Conservation (phyloP, 2,797 vertebrate species). For the Typhlichthys subterraneus region DNA sequence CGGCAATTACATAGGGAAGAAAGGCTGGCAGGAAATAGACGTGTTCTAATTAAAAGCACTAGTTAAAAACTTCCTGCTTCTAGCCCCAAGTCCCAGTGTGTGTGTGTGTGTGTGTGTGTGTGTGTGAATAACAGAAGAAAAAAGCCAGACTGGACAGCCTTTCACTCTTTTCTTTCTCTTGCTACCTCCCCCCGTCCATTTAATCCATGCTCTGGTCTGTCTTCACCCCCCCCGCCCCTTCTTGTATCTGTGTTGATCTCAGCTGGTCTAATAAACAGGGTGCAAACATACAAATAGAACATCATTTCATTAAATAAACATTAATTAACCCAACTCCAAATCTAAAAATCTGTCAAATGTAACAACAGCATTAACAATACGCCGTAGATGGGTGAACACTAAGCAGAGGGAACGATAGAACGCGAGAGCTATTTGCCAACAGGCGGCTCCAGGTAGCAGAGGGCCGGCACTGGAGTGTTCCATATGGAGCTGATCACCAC, state of each 20-base stretch:
- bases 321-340: too few species aligned
- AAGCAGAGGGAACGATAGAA: not conserved
- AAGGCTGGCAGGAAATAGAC: slow-evolving; percentile 96
- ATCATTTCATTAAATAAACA: not conserved
- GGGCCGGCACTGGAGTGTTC: slow-evolving; percentile 9
- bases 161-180: slow-evolving; percentile 14
- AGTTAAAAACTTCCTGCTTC: slow-evolving; percentile 99
- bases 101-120: slow-evolving; percentile 16
- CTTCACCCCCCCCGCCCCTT: slow-evolving; percentile 18
- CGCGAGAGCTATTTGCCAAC: too few species aligned
- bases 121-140: slow-evolving; percentile 12
- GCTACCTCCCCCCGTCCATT: slow-evolving; percentile 25
- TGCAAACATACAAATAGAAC: too few species aligned
- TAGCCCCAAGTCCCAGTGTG: slow-evolving; percentile 79
- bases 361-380: not conserved
- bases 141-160: slow-evolving; percentile 76
- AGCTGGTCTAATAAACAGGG: too few species aligned
- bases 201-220: slow-evolving; percentile 61
- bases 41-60: slow-evolving; percentile 97
- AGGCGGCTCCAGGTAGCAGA: not conserved
- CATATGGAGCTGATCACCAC: slow-evolving; percentile 71
- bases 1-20: slow-evolving; percentile 93
- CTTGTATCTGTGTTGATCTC: too few species aligned
- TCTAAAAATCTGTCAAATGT: too few species aligned
- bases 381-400: not conserved